Evolutionary conservation across 1,140 invertebrate genomes (phyloP), one percentile per base, ranked within the genome.

Genomic region (Halyomorpha halys): DNA sequence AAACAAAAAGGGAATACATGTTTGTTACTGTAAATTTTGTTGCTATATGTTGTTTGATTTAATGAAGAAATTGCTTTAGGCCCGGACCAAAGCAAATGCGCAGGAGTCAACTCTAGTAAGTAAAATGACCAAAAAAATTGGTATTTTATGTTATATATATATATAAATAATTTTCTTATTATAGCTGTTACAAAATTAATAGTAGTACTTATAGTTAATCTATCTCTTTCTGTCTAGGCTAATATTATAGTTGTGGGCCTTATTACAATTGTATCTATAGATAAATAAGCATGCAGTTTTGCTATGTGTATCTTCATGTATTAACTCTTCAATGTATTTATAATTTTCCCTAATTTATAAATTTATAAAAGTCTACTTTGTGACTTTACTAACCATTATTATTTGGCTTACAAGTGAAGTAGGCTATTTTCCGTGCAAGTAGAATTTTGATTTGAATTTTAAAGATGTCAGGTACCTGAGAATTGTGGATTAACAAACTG

Each of bases 61-160:
- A 68, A 63, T 65, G 61, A 51, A 64, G 62, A 54, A 21, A 67
- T 67, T 64, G 63, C 62, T 47, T 67, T 74, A 77, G 76, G 76
- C 76, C 75, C 76, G 66, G 75, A 77, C 70, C 73, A 77, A 72
- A 74, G 74, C 70, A 76, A 73, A 68, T 77, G 76, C 71, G 72
- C 76, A 69, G 73, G 75, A 66, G 70, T 72, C 68, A 71, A 74
- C 62, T 72, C 76, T 70, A 77, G 76, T 77, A 77, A 77, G 76
- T 77, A 68, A 53, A 25, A 25, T 16, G 34, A 18, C 21, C 27
- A 19, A 34, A 56, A 53, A 56, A 56, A 16, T 23, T 56, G 15
- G 15, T 23, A 56, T 23, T 56, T 56, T 23, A 19, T 56, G 15
- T 23, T 18, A n/a, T n/a, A n/a, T n/a, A n/a, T n/a, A n/a, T 56